Base-by-base conservation (phyloP, 2,797 vertebrate genomes). In the Helarctos malayanus region DNA sequence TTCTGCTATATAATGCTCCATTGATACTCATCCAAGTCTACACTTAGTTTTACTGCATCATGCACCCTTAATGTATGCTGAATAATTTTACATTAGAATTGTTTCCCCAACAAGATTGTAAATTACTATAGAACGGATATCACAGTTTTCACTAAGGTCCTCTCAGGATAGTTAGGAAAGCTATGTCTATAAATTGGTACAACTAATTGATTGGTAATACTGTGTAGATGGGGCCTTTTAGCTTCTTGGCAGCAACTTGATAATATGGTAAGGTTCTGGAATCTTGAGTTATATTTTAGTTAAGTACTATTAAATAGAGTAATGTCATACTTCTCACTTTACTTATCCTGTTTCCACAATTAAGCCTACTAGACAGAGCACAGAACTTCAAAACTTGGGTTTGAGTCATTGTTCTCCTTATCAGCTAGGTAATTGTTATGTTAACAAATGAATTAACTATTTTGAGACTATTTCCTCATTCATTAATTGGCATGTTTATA, bases 41-140 rank as follows among this genome's bases (percentile, higher is more conserved):
- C 2, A 54, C 63, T 80, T 90, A 27, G 4, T 90, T 82, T 63
- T 9, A 19, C 82, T 73, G 35, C 11, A 52, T 79, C 27, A 21
- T 71, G n/a, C 7, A 35, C 61, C 5, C 69, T 83, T 89, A 91
- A 63, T n/a, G 13, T 61, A 45, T 23, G 65, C 29, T n/a, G 52
- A 61, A 71, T 95, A 63, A 61, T 71, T 63, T 80, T 73, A 86
- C 29, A 16, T 85, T 38, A 91, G n/a, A 80, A 63, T 80, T 80
- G 23, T 86, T 73, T 54, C 7, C 13, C 29, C 21, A 41, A 25
- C 15, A 71, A 61, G 21, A 9, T 80, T 71, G 29, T 80, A 63
- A 63, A 73, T 80, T 86, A 54, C 21, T 45, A 3, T 85, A 69
- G 54, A 61, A 21, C 41, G 45, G 63, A 91, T 61, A 45, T 61